Conservation (phyloP, 30 jellyfish, hydroid and myxozoan species). For the Aurelia sp. region DNA sequence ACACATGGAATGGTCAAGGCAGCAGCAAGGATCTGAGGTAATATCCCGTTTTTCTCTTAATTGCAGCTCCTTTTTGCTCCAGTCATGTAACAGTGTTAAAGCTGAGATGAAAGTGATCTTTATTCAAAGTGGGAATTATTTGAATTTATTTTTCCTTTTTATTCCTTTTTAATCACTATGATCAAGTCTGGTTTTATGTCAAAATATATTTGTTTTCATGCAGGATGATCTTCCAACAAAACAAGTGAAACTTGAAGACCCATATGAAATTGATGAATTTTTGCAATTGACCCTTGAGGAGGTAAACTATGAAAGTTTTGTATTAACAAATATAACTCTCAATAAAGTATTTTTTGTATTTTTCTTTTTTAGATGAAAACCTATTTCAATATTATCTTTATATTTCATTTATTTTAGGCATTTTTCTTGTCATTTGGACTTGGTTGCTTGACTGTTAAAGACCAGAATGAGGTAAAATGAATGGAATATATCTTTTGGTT, state of each 20-base stretch:
- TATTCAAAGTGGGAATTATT: background rate
- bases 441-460: constrained; percentile 75
- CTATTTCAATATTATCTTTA: too few species aligned
- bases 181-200: too few species aligned
- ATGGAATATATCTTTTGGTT: background rate
- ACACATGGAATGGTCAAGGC: constrained; percentile 21
- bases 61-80: background rate
- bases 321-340: too few species aligned
- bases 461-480: constrained; percentile 38
- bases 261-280: constrained; percentile 54
- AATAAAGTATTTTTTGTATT: background rate
- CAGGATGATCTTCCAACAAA: constrained; percentile 36
- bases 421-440: constrained; percentile 82
- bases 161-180: too few species aligned
- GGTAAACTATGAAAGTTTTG: constrained; percentile 47
- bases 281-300: constrained; percentile 82
- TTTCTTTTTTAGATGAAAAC: background rate
- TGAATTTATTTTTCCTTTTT: background rate
- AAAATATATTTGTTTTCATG: too few species aligned
- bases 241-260: constrained; percentile 56
- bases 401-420: constrained; percentile 50
- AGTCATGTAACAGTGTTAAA: too few species aligned
- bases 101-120: background rate
- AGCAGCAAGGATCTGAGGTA: background rate
- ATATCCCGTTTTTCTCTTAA: too few species aligned